Evolutionary conservation across 2,797 vertebrate species (phyloP).

Genomic region (Acanthornis magna): DNA sequence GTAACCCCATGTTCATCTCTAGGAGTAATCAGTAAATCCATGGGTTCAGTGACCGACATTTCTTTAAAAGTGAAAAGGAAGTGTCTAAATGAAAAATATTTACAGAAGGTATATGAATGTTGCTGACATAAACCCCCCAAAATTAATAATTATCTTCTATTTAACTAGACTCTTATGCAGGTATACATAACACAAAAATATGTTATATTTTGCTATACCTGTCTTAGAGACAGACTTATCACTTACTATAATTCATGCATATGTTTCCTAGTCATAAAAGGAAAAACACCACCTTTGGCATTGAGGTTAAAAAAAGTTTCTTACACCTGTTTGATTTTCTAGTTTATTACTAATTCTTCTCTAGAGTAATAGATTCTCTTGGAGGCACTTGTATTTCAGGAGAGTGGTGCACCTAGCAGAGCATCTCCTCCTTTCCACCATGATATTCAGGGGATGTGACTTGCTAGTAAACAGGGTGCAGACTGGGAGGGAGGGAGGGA

Average conservation of each 20-base stretch:
- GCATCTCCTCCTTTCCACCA: not conserved
- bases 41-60: not conserved
- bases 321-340: not conserved
- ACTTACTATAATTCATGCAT: not conserved
- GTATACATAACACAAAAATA: not conserved
- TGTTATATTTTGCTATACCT: not conserved
- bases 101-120: not conserved
- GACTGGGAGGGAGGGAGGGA: not conserved
- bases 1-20: not conserved
- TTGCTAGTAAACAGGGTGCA: not conserved
- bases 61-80: not conserved
- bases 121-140: not conserved
- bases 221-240: not conserved
- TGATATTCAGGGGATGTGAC: not conserved
- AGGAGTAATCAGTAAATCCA: not conserved
- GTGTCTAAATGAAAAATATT: not conserved
- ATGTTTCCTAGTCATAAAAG: not conserved
- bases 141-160: not conserved
- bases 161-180: not conserved
- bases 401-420: not conserved
- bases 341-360: not conserved
- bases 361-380: not conserved
- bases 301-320: not conserved
- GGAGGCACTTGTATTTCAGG: not conserved
- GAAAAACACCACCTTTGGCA: not conserved